Evolutionary conservation across 2,888 invertebrate genomes (phyloP), one percentile per base, ranked within the genome.

Genomic region (Caenorhabditis afra): DNA sequence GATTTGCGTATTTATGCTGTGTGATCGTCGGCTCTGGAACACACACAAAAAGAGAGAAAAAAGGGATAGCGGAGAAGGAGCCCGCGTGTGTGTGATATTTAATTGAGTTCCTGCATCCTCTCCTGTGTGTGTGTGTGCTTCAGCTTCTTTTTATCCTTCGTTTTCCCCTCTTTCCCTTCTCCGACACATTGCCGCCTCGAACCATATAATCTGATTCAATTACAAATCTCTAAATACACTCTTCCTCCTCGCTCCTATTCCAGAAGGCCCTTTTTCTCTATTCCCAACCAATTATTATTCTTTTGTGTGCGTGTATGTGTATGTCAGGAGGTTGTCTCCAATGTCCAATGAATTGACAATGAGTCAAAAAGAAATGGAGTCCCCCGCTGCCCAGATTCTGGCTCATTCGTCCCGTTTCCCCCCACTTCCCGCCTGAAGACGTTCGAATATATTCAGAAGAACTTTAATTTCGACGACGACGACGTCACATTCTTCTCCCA

Each of bases 301-400:
- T 65, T 65, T 65, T 65, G 65, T 65, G 41, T 64, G 41, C 52
- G 8, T 64, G 41, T 64, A 39, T 64, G 8, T 64, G 23, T 16
- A 52, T 66, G 29, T 29, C 29, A 29, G 29, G 29, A 29, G 23
- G 37, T 20, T 49, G 39, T 37, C 58, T 37, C 45, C 47, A 58
- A 67, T 67, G 14, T 45, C 67, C 67, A 67, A 67, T 67, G 67
- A 67, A 67, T 67, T 67, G 39, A 58, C 67, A 67, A 67, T 67
- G 67, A 66, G 66, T 41, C 11, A 14, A 14, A 11, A 11, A 3
- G 41, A 41, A 41, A 41, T 41, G 41, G 41, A 4, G 4, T 41
- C 11, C 14, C 3, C 7, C 37, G 37, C 11, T 37, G 7, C 41
- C 11, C 11, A 41, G 41, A 41, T 41, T 14, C 41, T 41, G 37